Evolutionary conservation across 2,888 invertebrate genomes (phyloP).

Genomic region (Seira musarum): DNA sequence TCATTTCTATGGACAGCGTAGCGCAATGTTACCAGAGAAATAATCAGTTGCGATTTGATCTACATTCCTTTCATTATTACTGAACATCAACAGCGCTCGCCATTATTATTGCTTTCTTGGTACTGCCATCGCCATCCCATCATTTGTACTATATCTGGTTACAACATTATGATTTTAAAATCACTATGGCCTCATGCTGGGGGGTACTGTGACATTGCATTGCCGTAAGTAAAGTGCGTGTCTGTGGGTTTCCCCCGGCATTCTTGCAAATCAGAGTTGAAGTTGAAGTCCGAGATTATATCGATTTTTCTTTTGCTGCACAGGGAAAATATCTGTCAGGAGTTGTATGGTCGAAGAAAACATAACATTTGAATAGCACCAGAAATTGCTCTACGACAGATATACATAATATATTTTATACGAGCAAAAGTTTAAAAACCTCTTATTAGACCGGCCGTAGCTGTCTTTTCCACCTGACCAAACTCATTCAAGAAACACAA

Average conservation of each 20-base stretch:
- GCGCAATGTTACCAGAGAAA: not conserved
- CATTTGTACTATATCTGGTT: slow-evolving; percentile 36
- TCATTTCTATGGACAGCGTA: not conserved
- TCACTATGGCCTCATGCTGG: slow-evolving; percentile 43
- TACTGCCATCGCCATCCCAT: no score
- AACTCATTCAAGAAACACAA: not conserved
- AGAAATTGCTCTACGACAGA: not conserved
- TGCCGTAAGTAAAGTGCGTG: not conserved
- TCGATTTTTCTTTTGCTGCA: slow-evolving; percentile 1
- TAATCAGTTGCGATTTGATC: slow-evolving; percentile 13
- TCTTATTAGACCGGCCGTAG: not conserved
- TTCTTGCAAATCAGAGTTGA: not conserved
- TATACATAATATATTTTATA: not conserved
- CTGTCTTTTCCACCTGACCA: not conserved
- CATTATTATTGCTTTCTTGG: slow-evolving; percentile 17
- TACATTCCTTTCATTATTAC: slow-evolving; percentile 2
- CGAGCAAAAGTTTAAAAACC: not conserved
- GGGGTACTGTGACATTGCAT: slow-evolving; percentile 25
- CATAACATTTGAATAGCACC: not conserved
- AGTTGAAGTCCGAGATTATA: not conserved
- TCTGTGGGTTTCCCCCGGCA: not conserved
- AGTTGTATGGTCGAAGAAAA: not conserved
- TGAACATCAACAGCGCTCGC: slow-evolving; percentile 3
- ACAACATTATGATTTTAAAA: slow-evolving; percentile 48
- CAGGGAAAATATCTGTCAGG: not conserved